A percentile compares a stretch with the other conserved stretches of the same genome.
phyloP scores from a whole-genome alignment of 2,797 vertebrate species.

The Eidolon dupreanum region DNA sequence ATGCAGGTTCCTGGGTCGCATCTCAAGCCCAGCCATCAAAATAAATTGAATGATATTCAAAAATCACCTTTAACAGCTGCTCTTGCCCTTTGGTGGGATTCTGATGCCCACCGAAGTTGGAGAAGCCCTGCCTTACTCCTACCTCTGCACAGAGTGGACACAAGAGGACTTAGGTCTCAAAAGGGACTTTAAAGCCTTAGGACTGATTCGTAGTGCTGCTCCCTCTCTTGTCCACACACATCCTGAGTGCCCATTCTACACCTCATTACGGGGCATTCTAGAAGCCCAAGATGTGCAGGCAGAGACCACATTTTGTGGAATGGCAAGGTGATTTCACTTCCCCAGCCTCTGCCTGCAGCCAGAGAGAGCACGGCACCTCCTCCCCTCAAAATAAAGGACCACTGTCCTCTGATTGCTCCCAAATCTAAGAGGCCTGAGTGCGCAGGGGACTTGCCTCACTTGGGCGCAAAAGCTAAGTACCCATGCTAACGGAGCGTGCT shows the following conservation, averaged over 20 bases:
- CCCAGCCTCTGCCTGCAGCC: neutral
- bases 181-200: neutral
- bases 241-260: rapidly evolving
- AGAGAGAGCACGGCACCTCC: neutral
- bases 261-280: neutral
- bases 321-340: neutral
- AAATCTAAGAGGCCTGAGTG: neutral
- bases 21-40: neutral
- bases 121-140: neutral
- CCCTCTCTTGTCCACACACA: neutral
- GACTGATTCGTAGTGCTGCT: neutral
- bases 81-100: neutral
- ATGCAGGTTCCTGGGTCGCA: neutral
- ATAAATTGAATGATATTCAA: neutral
- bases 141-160: neutral
- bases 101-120: neutral
- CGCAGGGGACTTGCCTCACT: neutral
- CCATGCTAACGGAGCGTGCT: neutral
- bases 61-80: neutral
- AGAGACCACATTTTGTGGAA: rapidly evolving
- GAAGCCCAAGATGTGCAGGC: neutral
- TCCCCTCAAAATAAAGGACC: neutral
- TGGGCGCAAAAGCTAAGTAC: neutral
- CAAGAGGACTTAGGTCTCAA: neutral
- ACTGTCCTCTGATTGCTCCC: neutral